phyloP scores from a whole-genome alignment of 1,140 invertebrate species.

The Oedothorax gibbosus region DNA sequence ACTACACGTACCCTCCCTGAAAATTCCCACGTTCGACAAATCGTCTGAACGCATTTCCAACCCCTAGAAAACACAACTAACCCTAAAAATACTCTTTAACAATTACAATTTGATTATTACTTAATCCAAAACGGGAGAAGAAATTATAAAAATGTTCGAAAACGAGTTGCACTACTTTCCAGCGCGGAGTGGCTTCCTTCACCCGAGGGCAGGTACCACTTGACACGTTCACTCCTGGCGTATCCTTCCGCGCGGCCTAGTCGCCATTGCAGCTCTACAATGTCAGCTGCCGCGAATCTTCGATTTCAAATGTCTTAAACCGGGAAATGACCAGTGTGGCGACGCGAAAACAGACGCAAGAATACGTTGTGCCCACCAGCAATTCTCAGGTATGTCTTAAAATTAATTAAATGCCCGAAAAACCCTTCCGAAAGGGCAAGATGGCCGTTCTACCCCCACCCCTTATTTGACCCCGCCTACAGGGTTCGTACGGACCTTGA shows the following conservation, averaged over 20 bases:
- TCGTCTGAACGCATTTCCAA: neutral
- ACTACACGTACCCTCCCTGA: slow-evolving; percentile 51
- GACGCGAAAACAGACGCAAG: slow-evolving; percentile 58
- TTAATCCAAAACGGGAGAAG: too few species aligned
- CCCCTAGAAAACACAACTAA: neutral
- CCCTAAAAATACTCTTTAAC: too few species aligned
- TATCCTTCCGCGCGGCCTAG: slow-evolving; percentile 45
- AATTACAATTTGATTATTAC: neutral
- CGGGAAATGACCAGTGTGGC: slow-evolving; percentile 61
- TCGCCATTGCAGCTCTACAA: slow-evolving; percentile 46
- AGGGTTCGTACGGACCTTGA: too few species aligned
- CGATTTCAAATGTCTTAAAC: slow-evolving; percentile 45
- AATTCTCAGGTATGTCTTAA: slow-evolving; percentile 63
- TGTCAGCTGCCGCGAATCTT: slow-evolving; percentile 31
- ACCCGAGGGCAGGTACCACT: slow-evolving; percentile 48
- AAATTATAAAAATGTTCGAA: neutral
- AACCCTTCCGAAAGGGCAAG: slow-evolving; percentile 25
- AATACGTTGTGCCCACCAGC: slow-evolving; percentile 63
- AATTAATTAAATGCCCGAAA: neutral
- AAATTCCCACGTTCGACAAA: slow-evolving; percentile 53
- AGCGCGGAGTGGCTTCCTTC: slow-evolving; percentile 34
- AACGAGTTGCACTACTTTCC: slow-evolving; percentile 24
- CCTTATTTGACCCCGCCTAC: too few species aligned
- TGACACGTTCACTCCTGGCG: slow-evolving; percentile 25
- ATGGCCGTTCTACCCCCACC: slow-evolving; percentile 36